These are phyloP conservation scores for Calephelis perditalis DNA, from an alignment of 2,888 invertebrate species.

Conservation along the genomic window DNA sequence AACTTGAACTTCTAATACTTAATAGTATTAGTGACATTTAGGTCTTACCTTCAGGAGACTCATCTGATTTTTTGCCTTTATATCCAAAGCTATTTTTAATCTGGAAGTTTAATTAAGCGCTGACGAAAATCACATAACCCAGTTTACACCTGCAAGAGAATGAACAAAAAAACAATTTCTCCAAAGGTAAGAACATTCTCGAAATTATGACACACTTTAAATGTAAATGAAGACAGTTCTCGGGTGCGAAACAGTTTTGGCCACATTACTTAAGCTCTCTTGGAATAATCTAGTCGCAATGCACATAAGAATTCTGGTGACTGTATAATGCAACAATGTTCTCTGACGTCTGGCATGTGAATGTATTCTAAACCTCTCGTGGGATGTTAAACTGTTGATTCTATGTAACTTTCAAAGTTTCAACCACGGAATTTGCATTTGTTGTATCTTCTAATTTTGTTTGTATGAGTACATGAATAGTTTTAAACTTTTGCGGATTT, in stretches of 20 bases:
- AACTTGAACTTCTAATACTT: no score
- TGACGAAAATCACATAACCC: no score
- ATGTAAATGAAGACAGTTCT: slow-evolving; percentile 11
- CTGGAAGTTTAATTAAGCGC: no score
- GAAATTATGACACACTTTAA: slow-evolving; percentile 11
- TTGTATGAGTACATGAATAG: no score
- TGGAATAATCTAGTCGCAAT: slow-evolving; percentile 12
- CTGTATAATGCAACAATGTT: slow-evolving; percentile 25
- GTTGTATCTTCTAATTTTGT: no score
- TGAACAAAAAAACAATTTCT: neutral
- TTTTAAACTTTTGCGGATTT: no score
- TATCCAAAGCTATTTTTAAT: no score
- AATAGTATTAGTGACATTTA: no score
- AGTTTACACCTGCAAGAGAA: no score
- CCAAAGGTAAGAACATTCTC: slow-evolving; percentile 7
- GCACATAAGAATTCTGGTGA: slow-evolving; percentile 20
- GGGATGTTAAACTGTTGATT: slow-evolving; percentile 21
- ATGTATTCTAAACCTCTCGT: slow-evolving; percentile 19
- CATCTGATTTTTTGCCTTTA: no score
- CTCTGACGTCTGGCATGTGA: slow-evolving; percentile 13
- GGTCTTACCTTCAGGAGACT: no score
- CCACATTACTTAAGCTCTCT: slow-evolving; percentile 12
- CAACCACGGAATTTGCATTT: neutral
- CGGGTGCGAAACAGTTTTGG: slow-evolving; percentile 12
- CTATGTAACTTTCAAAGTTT: slow-evolving; percentile 7